Percentiles rank a stretch among this genome's conserved stretches.
Conservation (phyloP, 2,113 vertebrate species). For the Ceyx melanurus region DNA sequence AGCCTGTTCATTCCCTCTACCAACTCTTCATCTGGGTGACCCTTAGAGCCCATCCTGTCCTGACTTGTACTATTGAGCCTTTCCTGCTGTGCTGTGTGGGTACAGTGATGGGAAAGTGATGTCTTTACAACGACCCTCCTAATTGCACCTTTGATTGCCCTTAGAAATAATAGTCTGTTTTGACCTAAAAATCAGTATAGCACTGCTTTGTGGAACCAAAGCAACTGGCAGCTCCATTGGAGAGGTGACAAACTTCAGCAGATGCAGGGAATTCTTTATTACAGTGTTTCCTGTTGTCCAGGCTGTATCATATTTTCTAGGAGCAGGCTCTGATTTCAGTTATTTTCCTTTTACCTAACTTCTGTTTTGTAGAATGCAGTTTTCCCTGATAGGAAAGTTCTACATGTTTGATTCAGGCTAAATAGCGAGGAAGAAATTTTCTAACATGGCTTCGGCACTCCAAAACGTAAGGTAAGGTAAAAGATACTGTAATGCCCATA, state of each 20-base stretch:
- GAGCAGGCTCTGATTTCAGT: not conserved
- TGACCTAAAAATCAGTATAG: not conserved
- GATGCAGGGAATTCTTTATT: not conserved
- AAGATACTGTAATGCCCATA: not conserved
- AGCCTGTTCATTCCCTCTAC: not conserved
- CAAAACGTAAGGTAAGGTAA: not conserved
- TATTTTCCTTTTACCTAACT: not conserved
- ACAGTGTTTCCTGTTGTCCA: not conserved
- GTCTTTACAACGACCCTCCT: not conserved
- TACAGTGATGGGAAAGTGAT: not conserved
- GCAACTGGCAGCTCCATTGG: not conserved
- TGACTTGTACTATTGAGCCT: fast-evolving
- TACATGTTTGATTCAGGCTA: not conserved
- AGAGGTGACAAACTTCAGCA: not conserved
- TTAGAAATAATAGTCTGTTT: not conserved
- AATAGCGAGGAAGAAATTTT: not conserved
- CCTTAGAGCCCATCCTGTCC: not conserved
- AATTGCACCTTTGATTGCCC: not conserved
- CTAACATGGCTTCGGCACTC: not conserved
- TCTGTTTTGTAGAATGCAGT: not conserved
- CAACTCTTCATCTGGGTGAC: not conserved
- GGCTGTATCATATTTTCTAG: not conserved
- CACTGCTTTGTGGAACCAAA: not conserved
- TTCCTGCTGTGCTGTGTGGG: not conserved
- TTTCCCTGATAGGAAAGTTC: not conserved